Evolutionary conservation across 2,113 vertebrate genomes (phyloP), one percentile per base, ranked within the genome.

Genomic region (Cinclus mexicanus): DNA sequence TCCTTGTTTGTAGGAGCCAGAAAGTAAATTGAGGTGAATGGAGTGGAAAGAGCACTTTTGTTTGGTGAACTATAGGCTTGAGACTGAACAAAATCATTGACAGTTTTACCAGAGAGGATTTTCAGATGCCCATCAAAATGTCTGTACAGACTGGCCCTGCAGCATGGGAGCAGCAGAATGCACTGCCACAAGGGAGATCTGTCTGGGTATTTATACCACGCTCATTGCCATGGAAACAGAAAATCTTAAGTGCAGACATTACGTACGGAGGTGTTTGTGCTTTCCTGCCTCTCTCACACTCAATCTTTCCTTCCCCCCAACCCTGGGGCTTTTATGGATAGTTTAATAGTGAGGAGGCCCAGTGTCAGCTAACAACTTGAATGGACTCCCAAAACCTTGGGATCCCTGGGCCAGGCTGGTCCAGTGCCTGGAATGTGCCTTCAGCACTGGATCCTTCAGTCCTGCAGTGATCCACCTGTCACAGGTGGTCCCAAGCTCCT

Each of bases 161-260:
- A 92, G 88, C 80, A 47, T 2, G 75, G 94, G 87, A 95, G 83
- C 87, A 89, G 84, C 81, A 90, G 82, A 90, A 96, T 22, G 71
- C 87, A 78, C 72, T 89, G 69, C 88, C 93, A 89, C 94, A 67
- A 57, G 93, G 90, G 93, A 97, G 90, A 91, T 89, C 63, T 72
- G 88, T 26, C 71, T 95, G 89, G 90, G 93, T 95, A 93, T 95
- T 95, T 97, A 90, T 95, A 89, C 90, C 87, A 47, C 33, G 83
- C 61, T 86, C 88, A 82, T 97, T 46, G 77, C 91, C 81, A 95
- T 95, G 96, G 97, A 69, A 95, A 96, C 97, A 71, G 91, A 90
- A 93, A 93, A 26, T 71, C 93, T 93, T 79, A 95, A 95, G 94
- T 83, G 64, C 83, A 95, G 94, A 83, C 82, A 49, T 97, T 81